Conservation (phyloP, 2,888 invertebrate genomes). For the Pollenia labialis region DNA sequence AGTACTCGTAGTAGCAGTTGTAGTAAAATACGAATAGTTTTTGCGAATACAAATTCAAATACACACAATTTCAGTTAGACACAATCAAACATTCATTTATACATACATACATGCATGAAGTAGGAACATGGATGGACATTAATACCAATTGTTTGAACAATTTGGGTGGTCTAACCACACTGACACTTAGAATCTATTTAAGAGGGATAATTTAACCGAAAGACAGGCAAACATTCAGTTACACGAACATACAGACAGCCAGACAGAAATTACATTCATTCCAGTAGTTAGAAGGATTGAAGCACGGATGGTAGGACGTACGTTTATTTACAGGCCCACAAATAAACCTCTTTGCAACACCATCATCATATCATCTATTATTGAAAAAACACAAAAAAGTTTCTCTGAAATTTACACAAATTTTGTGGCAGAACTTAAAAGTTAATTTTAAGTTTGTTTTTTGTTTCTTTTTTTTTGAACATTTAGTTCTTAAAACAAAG, state of each 20-base stretch:
- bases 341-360: not conserved
- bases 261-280: not conserved
- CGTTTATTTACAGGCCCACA: not conserved
- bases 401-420: conserved; percentile 50
- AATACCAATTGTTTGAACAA: conserved; percentile 65
- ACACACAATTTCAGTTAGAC: conserved; percentile 1
- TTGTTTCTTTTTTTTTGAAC: not conserved
- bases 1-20: not conserved
- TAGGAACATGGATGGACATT: conserved; percentile 54
- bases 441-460: conserved; percentile 37
- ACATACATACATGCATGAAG: conserved; percentile 21
- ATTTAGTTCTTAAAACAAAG: conserved; percentile 8
- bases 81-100: conserved; percentile 16
- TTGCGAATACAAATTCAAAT: conserved; percentile 13
- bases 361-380: conserved; percentile 32
- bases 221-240: conserved; percentile 42
- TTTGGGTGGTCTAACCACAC: conserved; percentile 73
- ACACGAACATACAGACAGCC: not conserved
- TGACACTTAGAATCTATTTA: conserved; percentile 70
- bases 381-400: conserved; percentile 20
- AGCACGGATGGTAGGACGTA: not conserved
- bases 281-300: not conserved
- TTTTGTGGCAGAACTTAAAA: conserved; percentile 64
- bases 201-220: conserved; percentile 64
- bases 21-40: conserved; percentile 30